Evolutionary conservation across 2,113 vertebrate genomes (phyloP).

Genomic region (Microcebus ravelobensis): DNA sequence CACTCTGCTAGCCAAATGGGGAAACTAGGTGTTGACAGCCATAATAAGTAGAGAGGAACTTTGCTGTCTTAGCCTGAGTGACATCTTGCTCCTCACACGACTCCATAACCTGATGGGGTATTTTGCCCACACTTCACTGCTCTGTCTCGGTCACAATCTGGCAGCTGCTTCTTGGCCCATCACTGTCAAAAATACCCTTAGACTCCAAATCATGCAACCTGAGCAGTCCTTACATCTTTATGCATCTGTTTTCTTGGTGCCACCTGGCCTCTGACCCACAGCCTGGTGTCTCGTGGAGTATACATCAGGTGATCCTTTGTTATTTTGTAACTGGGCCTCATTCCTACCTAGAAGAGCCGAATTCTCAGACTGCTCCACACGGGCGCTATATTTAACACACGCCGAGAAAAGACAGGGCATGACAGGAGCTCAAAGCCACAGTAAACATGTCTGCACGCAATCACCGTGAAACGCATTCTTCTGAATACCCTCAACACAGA

Average conservation of each 20-base stretch:
- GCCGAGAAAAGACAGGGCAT: not conserved
- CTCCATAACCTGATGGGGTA: not conserved
- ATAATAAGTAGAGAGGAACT: not conserved
- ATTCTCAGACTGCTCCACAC: slow-evolving; percentile 20
- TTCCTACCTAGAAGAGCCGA: not conserved
- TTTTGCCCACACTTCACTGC: not conserved
- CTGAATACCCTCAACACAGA: not conserved
- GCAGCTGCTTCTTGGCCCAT: slow-evolving; percentile 9
- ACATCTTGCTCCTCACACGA: not conserved
- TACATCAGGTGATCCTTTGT: not conserved
- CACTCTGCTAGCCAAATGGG: not conserved
- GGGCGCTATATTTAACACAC: slow-evolving; percentile 5
- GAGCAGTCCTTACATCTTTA: not conserved
- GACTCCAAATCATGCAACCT: not conserved
- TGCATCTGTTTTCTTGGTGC: not conserved
- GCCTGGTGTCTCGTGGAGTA: not conserved
- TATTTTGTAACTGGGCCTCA: not conserved
- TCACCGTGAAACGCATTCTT: not conserved
- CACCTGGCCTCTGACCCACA: not conserved
- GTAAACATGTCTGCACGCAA: not conserved
- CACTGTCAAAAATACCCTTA: not conserved
- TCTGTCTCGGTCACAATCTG: not conserved
- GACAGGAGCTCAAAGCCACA: not conserved
- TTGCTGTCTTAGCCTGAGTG: not conserved
- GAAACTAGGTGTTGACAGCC: not conserved